A percentile compares a stretch with the other conserved stretches of the same genome.
phyloP scores from a whole-genome alignment of 2,888 invertebrate species.

The Perithous albicinctus region DNA sequence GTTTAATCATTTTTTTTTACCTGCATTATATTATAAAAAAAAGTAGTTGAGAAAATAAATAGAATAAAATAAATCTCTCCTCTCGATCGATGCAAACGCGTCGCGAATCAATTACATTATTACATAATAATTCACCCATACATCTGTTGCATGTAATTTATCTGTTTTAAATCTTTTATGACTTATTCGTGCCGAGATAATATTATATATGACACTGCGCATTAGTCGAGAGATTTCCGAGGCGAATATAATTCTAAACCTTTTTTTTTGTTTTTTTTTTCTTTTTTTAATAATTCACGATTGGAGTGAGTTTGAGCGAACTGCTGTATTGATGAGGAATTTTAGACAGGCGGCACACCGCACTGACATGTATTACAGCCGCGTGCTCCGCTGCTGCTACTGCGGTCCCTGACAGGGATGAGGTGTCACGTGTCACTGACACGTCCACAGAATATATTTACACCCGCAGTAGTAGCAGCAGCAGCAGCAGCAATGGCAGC shows the following conservation, averaged over 20 bases:
- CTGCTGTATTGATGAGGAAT: conserved; percentile 63
- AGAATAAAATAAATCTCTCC: background rate
- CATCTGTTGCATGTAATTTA: background rate
- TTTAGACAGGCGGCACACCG: conserved; percentile 68
- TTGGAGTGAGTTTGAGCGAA: conserved; percentile 50
- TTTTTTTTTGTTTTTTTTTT: no score
- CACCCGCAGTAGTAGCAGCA: conserved; percentile 54
- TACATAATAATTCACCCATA: background rate
- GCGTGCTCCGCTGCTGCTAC: conserved; percentile 29
- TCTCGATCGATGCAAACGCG: background rate
- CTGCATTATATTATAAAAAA: no score
- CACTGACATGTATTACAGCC: conserved; percentile 71
- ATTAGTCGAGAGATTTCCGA: background rate
- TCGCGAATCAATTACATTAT: background rate
- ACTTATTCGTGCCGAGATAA: conserved; percentile 29
- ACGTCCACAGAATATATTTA: conserved; percentile 72
- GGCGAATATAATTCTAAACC: conserved; percentile 17
- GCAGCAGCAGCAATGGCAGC: no score
- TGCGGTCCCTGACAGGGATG: conserved; percentile 61
- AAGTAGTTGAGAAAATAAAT: background rate
- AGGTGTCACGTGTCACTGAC: conserved; percentile 76
- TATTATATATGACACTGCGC: background rate
- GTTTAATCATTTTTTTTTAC: no score
- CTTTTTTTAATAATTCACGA: conserved; percentile 56
- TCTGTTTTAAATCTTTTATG: conserved; percentile 2